phyloP scores from a whole-genome alignment of 35 echinoderm and acorn worm genomes.

The Lytechinus pictus region DNA sequence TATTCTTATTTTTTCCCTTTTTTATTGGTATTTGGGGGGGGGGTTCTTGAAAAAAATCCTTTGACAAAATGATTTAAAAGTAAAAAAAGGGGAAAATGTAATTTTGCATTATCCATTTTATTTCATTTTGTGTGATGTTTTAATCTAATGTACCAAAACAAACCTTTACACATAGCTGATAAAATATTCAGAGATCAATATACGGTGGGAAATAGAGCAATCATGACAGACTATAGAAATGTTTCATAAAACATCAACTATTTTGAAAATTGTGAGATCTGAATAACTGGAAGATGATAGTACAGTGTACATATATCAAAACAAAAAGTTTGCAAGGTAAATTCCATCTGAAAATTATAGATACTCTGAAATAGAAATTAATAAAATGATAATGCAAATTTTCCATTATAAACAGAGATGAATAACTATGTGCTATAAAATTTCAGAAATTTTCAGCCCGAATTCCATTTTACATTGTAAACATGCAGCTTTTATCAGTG shows the following conservation, averaged over 20 bases:
- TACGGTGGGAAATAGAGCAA: background rate
- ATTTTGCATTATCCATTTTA: too few species aligned
- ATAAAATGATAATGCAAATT: background rate
- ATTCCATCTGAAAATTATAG: background rate
- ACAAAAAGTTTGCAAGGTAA: background rate
- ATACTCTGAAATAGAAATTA: background rate
- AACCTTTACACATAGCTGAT: too few species aligned
- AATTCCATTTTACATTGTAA: background rate
- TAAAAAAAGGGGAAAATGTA: too few species aligned
- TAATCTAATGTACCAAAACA: too few species aligned
- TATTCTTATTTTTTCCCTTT: too few species aligned
- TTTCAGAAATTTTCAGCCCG: background rate
- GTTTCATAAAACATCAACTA: background rate
- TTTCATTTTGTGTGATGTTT: too few species aligned
- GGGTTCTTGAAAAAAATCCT: too few species aligned
- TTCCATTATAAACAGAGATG: background rate
- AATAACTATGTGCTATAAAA: background rate
- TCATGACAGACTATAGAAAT: background rate
- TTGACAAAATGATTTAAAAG: too few species aligned
- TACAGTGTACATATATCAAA: background rate
- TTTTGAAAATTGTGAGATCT: background rate
- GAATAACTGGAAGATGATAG: background rate
- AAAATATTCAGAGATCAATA: too few species aligned
- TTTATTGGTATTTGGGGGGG: too few species aligned
- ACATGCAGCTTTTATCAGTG: background rate